A percentile compares a stretch with the other conserved stretches of the same genome.
These are phyloP conservation scores for Nasua narica DNA, from an alignment of 2,797 vertebrate genomes.

Conservation along the genomic window DNA sequence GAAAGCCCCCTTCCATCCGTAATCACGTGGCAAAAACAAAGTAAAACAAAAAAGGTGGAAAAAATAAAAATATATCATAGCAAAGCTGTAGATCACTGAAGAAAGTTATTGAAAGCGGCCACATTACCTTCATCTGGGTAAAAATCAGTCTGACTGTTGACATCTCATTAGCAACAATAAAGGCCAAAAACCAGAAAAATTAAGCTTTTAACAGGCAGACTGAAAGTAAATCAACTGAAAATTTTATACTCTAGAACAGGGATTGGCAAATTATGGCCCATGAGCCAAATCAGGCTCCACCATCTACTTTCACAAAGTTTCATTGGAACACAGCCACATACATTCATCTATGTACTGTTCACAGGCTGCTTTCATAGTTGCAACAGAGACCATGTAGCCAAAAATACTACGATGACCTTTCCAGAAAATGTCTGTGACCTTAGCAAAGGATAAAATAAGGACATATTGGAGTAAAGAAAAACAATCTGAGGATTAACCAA, in stretches of 20 bases:
- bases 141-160: background rate
- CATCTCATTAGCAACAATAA: background rate
- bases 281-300: background rate
- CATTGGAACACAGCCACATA: background rate
- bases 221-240: background rate
- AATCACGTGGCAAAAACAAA: background rate
- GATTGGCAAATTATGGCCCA: background rate
- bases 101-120: background rate
- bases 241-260: background rate
- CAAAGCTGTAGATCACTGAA: background rate
- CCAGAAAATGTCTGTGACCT: background rate
- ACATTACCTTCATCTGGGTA: background rate
- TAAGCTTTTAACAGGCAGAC: background rate
- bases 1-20: background rate
- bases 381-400: background rate
- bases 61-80: background rate
- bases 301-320: background rate
- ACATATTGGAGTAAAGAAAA: background rate
- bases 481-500: background rate
- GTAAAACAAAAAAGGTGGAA: background rate
- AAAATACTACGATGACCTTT: background rate
- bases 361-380: background rate
- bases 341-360: background rate
- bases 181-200: background rate
- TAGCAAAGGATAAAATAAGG: background rate